Evolutionary conservation across 2,113 vertebrate genomes (phyloP).

Genomic region (Eubucco bourcierii): DNA sequence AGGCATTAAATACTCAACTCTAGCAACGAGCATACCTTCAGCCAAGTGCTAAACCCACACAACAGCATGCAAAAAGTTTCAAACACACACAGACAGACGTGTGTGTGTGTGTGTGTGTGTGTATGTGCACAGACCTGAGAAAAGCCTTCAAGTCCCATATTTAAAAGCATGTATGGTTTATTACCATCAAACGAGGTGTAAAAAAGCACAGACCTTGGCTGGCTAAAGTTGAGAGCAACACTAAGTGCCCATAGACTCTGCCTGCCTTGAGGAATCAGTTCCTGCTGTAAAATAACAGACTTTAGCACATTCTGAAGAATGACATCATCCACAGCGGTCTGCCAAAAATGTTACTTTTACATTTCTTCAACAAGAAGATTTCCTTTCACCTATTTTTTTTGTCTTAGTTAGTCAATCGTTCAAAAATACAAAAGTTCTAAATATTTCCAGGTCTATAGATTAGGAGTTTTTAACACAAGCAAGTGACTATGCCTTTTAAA

Average conservation of each 20-base stretch:
- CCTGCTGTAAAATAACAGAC: slow-evolving; percentile 70
- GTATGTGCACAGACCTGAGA: not conserved
- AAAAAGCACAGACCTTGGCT: slow-evolving; percentile 38
- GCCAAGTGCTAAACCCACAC: not conserved
- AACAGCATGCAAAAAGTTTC: not conserved
- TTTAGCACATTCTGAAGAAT: slow-evolving; percentile 69
- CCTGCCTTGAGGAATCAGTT: slow-evolving; percentile 42
- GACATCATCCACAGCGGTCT: slow-evolving; percentile 63
- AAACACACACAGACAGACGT: accelerated
- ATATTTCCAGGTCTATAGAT: slow-evolving; percentile 65
- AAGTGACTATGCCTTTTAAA: slow-evolving; percentile 43
- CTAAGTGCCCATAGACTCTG: slow-evolving; percentile 54
- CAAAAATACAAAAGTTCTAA: slow-evolving; percentile 58
- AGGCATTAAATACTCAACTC: not conserved
- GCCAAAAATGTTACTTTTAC: slow-evolving; percentile 76
- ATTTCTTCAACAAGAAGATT: slow-evolving; percentile 70
- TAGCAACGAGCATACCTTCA: not conserved
- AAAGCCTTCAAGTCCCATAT: not conserved
- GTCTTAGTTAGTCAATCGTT: slow-evolving; percentile 18
- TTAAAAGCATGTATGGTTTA: not conserved
- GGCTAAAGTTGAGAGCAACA: slow-evolving; percentile 46
- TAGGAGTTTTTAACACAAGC: slow-evolving; percentile 54
- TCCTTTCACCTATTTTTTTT: slow-evolving; percentile 49
- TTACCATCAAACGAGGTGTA: slow-evolving; percentile 18
- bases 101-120: no score